Percentiles rank a stretch among this genome's conserved stretches.
Evolutionary conservation across 2,797 vertebrate genomes (phyloP).

Genomic region (Hippopotamyrus pictus): DNA sequence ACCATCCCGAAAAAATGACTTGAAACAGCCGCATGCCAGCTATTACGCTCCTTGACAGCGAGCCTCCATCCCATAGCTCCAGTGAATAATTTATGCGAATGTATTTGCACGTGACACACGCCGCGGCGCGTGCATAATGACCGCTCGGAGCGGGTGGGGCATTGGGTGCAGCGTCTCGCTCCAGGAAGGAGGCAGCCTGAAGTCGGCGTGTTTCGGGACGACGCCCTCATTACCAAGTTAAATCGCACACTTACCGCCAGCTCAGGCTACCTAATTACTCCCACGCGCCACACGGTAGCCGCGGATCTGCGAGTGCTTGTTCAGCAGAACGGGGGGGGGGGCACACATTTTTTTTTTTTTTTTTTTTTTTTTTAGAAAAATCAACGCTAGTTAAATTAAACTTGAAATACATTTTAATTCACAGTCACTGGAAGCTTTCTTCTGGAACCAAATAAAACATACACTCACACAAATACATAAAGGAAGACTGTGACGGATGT

Average conservation of each 20-base stretch:
- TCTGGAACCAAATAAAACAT: not conserved
- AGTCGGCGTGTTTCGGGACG: not conserved
- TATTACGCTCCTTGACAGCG: no score
- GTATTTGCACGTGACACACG: not conserved
- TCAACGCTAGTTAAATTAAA: not conserved
- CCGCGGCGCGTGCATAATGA: not conserved
- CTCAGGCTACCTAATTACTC: not conserved
- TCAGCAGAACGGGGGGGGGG: not conserved
- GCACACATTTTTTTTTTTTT: not conserved
- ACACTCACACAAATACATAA: not conserved
- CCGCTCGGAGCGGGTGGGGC: not conserved
- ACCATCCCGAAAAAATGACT: not conserved
- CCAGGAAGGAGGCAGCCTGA: not conserved
- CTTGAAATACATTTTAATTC: constrained; percentile 9
- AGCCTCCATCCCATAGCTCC: not conserved
- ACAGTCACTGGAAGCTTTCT: not conserved
- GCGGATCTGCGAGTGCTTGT: not conserved
- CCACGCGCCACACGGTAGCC: not conserved
- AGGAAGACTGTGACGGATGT: not conserved
- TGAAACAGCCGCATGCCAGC: not conserved
- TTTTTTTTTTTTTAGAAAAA: not conserved
- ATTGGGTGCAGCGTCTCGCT: not conserved
- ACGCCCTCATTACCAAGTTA: constrained; percentile 31
- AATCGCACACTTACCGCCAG: constrained; percentile 11
- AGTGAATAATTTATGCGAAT: constrained; percentile 7